Evolutionary conservation across 1,140 invertebrate genomes (phyloP), one percentile per base, ranked within the genome.

Genomic region (Zaprionus kolodkinae): DNA sequence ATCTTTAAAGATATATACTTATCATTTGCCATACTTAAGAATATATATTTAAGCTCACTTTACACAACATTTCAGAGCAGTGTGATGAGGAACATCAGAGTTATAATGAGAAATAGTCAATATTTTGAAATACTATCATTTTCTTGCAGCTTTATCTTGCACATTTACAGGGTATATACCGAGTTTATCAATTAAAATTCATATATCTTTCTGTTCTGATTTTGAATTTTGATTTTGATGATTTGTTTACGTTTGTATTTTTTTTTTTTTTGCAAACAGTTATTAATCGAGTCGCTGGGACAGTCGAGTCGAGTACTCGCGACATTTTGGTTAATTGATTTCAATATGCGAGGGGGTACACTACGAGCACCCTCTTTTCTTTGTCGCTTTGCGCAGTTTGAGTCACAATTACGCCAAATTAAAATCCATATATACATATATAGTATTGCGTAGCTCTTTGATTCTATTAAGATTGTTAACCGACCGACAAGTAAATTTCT

Each of bases 321-420:
- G 85, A 79, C 75, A 81, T 88, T 89, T 89, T 61, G 72, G 81
- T 88, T 90, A 88, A 88, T 88, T 88, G 85, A 88, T 85, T 88
- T 76, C 62, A 85, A 77, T 76, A 63, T 3, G 15, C 17, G 11
- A 54, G 4, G 33, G 30, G 30, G 43, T 35, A 45, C 15, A 12
- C 36, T 11, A 30, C 27, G 27, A 30, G 27, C 27, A 30, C 27
- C 27, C 27, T 30, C 3, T 0, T 30, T 30, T 3, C 27, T 30
- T 0, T 3, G 27, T 30, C 6, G 0, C 27, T 30, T 6, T 3
- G 27, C 27, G 27, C 27, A 30, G 27, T 30, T 30, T 30, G 27
- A 30, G 27, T 35, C 74, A 72, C 84, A 88, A 88, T 88, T 88
- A 88, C 71, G 85, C 74, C 81, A 78, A 88, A 89, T 88, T 88